phyloP scores from a whole-genome alignment of 2,888 invertebrate genomes.

The Geotrupes spiniger region DNA sequence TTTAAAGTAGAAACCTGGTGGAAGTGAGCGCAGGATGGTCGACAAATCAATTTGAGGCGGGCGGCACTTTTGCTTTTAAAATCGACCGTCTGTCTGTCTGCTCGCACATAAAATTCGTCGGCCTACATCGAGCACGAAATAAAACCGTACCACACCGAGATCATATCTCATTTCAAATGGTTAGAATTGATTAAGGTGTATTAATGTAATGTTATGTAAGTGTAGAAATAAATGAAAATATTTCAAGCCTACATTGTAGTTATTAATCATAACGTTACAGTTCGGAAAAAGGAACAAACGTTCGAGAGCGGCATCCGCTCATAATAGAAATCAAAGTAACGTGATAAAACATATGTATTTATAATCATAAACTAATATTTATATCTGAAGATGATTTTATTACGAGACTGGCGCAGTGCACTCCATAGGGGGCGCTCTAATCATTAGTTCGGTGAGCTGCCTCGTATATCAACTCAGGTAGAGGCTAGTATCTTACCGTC shows the following conservation, averaged over 20 bases:
- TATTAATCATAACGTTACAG: slow-evolving; percentile 18
- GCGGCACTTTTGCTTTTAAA: too few species aligned
- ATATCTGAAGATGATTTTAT: slow-evolving; percentile 51
- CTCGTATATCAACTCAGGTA: slow-evolving; percentile 45
- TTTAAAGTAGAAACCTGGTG: background rate
- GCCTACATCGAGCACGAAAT: too few species aligned
- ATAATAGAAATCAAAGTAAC: slow-evolving; percentile 30
- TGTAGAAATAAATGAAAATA: slow-evolving; percentile 21
- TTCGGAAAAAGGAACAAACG: slow-evolving; percentile 8
- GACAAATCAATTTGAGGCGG: too few species aligned
- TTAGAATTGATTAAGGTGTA: slow-evolving; percentile 22
- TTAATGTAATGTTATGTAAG: slow-evolving; percentile 20
- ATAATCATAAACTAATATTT: slow-evolving; percentile 50
- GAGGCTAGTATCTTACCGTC: slow-evolving; percentile 17
- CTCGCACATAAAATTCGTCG: too few species aligned
- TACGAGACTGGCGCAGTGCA: slow-evolving; percentile 40
- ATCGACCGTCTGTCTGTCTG: too few species aligned
- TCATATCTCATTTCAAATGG: slow-evolving; percentile 8
- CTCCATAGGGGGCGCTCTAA: slow-evolving; percentile 43
- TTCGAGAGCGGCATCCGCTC: slow-evolving; percentile 23
- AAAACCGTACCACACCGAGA: too few species aligned
- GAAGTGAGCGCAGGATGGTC: too few species aligned
- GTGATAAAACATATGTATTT: slow-evolving; percentile 49
- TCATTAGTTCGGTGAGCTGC: slow-evolving; percentile 42
- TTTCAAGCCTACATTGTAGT: slow-evolving; percentile 13